Conservation (phyloP, 2,888 invertebrate genomes). For the Lobophora halterata region DNA sequence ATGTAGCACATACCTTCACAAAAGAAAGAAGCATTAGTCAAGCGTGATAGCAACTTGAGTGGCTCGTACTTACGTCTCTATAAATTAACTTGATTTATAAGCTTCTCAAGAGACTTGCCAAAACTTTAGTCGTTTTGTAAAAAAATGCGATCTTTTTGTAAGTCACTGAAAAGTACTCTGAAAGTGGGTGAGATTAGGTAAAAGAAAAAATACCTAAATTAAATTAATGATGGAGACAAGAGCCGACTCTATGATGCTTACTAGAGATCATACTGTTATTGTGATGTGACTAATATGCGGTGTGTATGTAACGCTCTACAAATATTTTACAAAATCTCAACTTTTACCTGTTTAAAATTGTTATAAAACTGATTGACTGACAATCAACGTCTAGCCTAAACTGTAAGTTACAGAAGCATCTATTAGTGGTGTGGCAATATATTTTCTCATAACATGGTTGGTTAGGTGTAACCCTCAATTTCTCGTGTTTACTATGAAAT, state of each 20-base stretch:
- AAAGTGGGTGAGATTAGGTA: too few species aligned
- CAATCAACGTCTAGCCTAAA: too few species aligned
- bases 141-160: constrained; percentile 54
- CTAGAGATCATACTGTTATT: too few species aligned
- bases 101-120: constrained; percentile 52
- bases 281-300: too few species aligned
- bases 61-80: constrained; percentile 62
- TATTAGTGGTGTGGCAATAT: too few species aligned
- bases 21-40: constrained; percentile 57
- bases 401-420: too few species aligned
- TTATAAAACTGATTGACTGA: too few species aligned
- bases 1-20: constrained; percentile 28
- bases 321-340: too few species aligned
- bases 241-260: too few species aligned
- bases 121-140: constrained; percentile 65
- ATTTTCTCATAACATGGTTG: too few species aligned
- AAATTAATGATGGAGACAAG: neutral
- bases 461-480: constrained; percentile 21
- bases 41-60: constrained; percentile 58
- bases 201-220: neutral
- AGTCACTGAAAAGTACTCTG: constrained; percentile 2
- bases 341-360: too few species aligned
- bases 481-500: constrained; percentile 54
- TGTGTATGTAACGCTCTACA: too few species aligned
- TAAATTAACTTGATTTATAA: constrained; percentile 76